A percentile compares a stretch with the other conserved stretches of the same genome.
These are phyloP conservation scores for Neopipo cinnamomea DNA, from an alignment of 2,113 vertebrate species.

Conservation along the genomic window DNA sequence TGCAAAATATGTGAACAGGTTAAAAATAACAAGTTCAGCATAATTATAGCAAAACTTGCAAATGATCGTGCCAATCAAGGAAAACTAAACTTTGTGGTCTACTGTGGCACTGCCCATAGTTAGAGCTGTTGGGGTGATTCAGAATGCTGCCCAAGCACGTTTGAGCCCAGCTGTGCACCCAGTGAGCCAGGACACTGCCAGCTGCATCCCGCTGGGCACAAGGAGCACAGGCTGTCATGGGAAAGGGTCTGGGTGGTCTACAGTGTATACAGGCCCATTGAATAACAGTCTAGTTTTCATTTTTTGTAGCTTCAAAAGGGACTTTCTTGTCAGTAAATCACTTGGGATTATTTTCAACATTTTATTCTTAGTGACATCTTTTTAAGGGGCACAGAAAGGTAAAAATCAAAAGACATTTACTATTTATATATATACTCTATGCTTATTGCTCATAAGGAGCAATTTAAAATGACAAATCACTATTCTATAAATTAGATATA, in stretches of 20 bases:
- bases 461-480: conserved; percentile 21
- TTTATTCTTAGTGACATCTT: neutral
- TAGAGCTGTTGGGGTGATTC: rapidly evolving
- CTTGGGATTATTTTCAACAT: neutral
- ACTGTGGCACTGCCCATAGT: rapidly evolving
- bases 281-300: neutral
- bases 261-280: neutral
- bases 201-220: neutral
- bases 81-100: neutral
- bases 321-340: neutral
- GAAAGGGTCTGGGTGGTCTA: neutral
- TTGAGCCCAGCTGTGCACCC: neutral
- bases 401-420: neutral
- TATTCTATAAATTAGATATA: conserved; percentile 8
- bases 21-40: neutral
- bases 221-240: neutral
- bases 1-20: neutral
- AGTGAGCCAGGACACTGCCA: rapidly evolving
- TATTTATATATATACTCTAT: neutral
- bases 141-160: neutral
- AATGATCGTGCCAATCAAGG: neutral
- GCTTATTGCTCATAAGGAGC: neutral
- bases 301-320: neutral
- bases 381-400: neutral
- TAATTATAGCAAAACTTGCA: neutral